Evolutionary conservation across 2,888 invertebrate species (phyloP), one percentile per base, ranked within the genome.

Genomic region (Cephus pygmeus): DNA sequence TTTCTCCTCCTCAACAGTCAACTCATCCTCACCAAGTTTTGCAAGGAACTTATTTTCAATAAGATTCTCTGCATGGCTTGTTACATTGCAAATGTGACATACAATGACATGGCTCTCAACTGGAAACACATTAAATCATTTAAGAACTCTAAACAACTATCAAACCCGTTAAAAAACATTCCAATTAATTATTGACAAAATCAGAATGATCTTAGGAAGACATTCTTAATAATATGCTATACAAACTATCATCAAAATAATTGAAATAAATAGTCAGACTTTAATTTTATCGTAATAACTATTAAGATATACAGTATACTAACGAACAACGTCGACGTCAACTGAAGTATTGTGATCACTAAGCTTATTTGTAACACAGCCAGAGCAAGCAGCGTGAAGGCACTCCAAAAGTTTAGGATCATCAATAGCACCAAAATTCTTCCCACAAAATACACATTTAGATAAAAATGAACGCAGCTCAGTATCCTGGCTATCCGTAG

Each of bases 31-130:
- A 76, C 92, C 92, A 79, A 93, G 89, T 85, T 94, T 92, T 91
- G 97, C 96, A 81, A 96, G 93, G 91, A 97, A 97, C 87, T 96
- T 95, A 93, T 97, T 97, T 88, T 97, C 96, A 84, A 97, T 96
- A 87, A 97, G 94, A 90, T 95, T 95, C 83, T 94, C 93, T 76
- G 94, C 92, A 88, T 95, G 94, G 89, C 96, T 96, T 81, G 94
- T 93, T 88, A 96, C 94, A 81, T 95, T 94, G 91, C 97, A 97
- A 80, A 94, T 92, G 33, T 96, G 95, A 89, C 97, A 97, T 80
- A 93, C 92, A 81, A 96, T 84, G 12, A 88, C 82, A 76, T 87
- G 89, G 79, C 87, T 86, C 75, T 89, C 89, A 76, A 87, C 86
- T 87, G 83, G 12, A 85, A 88, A 23, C 69, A 76, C 31, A 23